These are phyloP conservation scores for Nomada goodeniana DNA, from an alignment of 2,888 invertebrate species.

Conservation along the genomic window DNA sequence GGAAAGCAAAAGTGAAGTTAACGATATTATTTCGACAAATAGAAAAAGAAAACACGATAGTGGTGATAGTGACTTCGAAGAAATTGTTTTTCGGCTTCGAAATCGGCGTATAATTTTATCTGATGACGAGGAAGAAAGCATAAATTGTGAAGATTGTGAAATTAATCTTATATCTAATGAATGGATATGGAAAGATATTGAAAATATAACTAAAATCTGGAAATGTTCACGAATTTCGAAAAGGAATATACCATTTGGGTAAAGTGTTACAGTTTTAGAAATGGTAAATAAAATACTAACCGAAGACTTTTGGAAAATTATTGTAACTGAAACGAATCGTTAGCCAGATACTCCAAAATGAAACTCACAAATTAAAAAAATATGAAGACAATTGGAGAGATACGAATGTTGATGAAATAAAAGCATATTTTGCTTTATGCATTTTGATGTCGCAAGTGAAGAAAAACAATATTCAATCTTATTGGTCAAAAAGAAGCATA, in stretches of 20 bases:
- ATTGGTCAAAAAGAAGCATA: conserved; percentile 40
- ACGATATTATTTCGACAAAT: conserved; percentile 7
- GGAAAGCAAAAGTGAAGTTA: conserved; percentile 7
- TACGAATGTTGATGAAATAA: conserved; percentile 58
- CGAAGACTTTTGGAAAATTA: too few species aligned
- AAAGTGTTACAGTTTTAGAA: background rate
- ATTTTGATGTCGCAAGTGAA: conserved; percentile 59
- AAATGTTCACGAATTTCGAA: conserved; percentile 1
- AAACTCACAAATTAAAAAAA: background rate
- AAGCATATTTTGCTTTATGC: conserved; percentile 54
- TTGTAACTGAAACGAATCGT: too few species aligned
- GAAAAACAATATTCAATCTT: conserved; percentile 49
- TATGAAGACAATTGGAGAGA: background rate
- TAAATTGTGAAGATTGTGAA: conserved; percentile 9
- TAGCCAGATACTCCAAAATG: too few species aligned
- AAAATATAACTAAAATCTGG: conserved; percentile 11
- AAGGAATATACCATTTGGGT: background rate
- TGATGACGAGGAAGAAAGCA: conserved; percentile 5
- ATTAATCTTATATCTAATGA: conserved; percentile 1
- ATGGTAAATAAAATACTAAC: background rate
- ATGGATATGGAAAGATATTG: conserved; percentile 14
- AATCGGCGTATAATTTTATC: conserved; percentile 4
- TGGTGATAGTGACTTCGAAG: background rate
- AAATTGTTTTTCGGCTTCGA: conserved; percentile 12
- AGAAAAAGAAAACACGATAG: conserved; percentile 1